Evolutionary conservation across 1,140 invertebrate species (phyloP), one percentile per base, ranked within the genome.

Genomic region (Zaprionus lachaisei): DNA sequence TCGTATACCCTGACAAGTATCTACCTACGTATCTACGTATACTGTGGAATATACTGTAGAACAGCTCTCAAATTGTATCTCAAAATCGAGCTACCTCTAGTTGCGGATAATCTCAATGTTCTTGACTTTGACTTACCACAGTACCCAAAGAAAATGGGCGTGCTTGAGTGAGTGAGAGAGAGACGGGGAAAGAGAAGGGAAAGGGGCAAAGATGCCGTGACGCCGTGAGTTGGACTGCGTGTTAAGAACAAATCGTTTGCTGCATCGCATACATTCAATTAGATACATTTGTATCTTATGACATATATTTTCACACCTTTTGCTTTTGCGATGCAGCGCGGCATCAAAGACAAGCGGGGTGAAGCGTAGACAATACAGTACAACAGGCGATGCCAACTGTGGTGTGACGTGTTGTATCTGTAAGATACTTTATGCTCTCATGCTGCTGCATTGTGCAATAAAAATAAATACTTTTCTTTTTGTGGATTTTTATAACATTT

Each of bases 271-370:
- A 83, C 84, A 84, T 90, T 90, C 84, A 89, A 89, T 89, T 89
- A 89, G 84, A 89, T 90, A 90, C 84, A 89, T 89, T 89, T 89
- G 84, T 89, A 89, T 90, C 84, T 90, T 89, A 85, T 90, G 84
- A 89, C 84, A 89, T 81, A 87, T 90, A 90, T 89, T 89, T 91
- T 89, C 86, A 91, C 85, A 89, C 86, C 85, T 90, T 85, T 75
- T 81, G 79, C 69, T 74, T 77, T 79, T 76, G 66, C 28, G 60
- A 55, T 65, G 37, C 22, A 37, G 67, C 41, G 51, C 41, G 51
- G 38, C 54, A 60, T 70, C 72, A 74, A 69, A 74, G n/a, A 54
- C 44, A 38, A 17, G 14, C 54, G 54, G n/a, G 6, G 20, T 28
- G 54, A 51, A 51, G 47, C 47, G 47, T 51, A 51, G 20, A 51